phyloP scores from a whole-genome alignment of 2,113 vertebrate genomes.

The Microtus montanus region DNA sequence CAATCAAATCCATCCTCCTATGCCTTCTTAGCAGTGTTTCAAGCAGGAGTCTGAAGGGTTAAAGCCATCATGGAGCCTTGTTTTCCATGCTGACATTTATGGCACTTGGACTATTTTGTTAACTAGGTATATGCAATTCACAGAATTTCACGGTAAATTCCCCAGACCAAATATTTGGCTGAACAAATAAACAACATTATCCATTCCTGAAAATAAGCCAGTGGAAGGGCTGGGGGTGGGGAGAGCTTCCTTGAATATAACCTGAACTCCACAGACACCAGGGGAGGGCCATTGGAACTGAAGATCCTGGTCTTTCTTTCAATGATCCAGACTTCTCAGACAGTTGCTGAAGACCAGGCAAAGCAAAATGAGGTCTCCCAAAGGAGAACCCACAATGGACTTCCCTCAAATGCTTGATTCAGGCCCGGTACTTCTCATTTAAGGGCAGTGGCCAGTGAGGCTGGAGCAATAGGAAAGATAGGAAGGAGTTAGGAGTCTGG shows the following conservation, averaged over 20 bases:
- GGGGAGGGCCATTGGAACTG: neutral
- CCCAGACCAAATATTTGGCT: constrained; percentile 81
- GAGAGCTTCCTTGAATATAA: constrained; percentile 72
- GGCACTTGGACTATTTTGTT: constrained; percentile 73
- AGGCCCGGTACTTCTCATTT: constrained; percentile 75
- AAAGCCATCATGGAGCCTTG: constrained; percentile 32
- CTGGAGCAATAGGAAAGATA: neutral
- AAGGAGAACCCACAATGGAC: constrained; percentile 68
- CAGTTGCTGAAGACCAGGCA: constrained; percentile 68
- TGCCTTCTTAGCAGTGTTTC: neutral
- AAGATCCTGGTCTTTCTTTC: constrained; percentile 17
- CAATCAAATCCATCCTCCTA: neutral
- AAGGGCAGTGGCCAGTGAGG: constrained; percentile 69
- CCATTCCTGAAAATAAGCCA: constrained; percentile 79
- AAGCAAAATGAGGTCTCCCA: constrained; percentile 70
- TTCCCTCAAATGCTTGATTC: constrained; percentile 79
- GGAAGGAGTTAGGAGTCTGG: constrained; percentile 64
- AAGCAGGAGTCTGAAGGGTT: constrained; percentile 61
- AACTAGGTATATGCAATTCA: constrained; percentile 80
- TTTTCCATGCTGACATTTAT: constrained; percentile 69
- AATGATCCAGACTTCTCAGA: constrained; percentile 51
- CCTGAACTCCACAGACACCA: constrained; percentile 40
- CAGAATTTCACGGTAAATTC: constrained; percentile 82
- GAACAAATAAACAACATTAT: constrained; percentile 81
- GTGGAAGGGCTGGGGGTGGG: neutral